These are phyloP conservation scores for Hydroisotoma schaefferi DNA, from an alignment of 2,888 invertebrate species.

Conservation along the genomic window DNA sequence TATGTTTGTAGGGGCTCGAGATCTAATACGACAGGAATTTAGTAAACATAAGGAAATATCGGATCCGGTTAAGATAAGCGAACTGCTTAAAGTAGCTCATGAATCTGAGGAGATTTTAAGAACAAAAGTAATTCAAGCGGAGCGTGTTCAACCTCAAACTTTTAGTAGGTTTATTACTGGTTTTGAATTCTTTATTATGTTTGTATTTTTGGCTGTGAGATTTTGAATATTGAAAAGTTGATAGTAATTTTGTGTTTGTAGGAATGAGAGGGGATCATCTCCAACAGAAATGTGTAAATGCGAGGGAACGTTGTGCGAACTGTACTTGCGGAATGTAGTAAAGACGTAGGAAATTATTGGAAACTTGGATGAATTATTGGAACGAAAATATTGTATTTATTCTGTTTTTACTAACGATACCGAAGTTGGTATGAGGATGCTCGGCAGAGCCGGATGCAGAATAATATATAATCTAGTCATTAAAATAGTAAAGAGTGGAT, in stretches of 20 bases:
- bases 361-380: too few relatives aligned
- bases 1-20: slow-evolving; percentile 57
- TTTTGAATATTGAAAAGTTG: neutral
- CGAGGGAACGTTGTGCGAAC: slow-evolving; percentile 42
- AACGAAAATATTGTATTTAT: too few relatives aligned
- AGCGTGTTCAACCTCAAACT: slow-evolving; percentile 35
- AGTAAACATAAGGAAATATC: slow-evolving; percentile 63
- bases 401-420: too few relatives aligned
- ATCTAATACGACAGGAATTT: slow-evolving; percentile 73
- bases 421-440: too few relatives aligned
- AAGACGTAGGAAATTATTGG: too few relatives aligned
- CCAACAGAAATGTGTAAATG: slow-evolving; percentile 35
- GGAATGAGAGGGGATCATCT: slow-evolving; percentile 40
- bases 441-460: too few relatives aligned
- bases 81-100: slow-evolving; percentile 38
- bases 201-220: neutral
- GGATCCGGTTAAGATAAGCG: slow-evolving; percentile 60
- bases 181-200: too few relatives aligned
- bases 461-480: too few relatives aligned
- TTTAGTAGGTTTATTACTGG: slow-evolving; percentile 32
- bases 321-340: slow-evolving; percentile 38
- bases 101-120: slow-evolving; percentile 43
- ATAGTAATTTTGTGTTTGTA: slow-evolving; percentile 4
- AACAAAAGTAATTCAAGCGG: slow-evolving; percentile 42
- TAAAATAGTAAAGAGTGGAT: too few relatives aligned